Evolutionary conservation across 2,113 vertebrate species (phyloP), one percentile per base, ranked within the genome.

Genomic region (Tupaia tana): DNA sequence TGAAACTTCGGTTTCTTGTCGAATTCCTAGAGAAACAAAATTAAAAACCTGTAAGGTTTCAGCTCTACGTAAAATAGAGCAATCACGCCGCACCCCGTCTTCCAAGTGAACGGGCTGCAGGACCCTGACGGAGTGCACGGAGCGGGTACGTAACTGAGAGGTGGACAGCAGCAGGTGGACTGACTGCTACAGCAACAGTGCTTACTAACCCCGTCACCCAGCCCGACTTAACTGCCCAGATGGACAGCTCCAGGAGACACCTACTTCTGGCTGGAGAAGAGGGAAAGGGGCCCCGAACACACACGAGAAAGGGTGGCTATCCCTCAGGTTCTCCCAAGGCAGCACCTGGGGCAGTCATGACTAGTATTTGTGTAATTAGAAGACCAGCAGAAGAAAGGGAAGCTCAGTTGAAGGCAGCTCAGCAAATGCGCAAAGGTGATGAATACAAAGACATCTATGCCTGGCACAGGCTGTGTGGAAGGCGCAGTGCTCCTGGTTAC

Each of bases 11-110:
- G 7, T 94, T 77, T 85, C 91, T 96, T 95, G 43, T 82, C 0
- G 91, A 69, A 75, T 59, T 97, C 97, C 98, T 97, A 92, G 75
- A 83, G 83, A 61, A 91, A 58, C 27, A 66, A 64, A 74, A 89
- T 75, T n/a, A 58, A 75, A 81, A 88, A 86, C 22, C 9, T 89
- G 66, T 95, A 74, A 95, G 75, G 20, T 70, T 86, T 52, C 34
- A 82, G 34, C 16, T 81, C 3, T 6, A 56, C 64, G 87, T 86
- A 74, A 89, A 82, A 83, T 61, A 13, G 31, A 34, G 59, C 43
- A 82, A 74, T 74, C 27, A 93, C 8, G 43, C 43, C 5, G 43
- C 43, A 70, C 27, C 2, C 31, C 29, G n/a, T 70, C 86, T 34
- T 58, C 43, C 27, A 78, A 74, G 52, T 83, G 12, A 91, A 67